Conservation (phyloP, 2,888 invertebrate species). For the Chrysolina haemoptera region DNA sequence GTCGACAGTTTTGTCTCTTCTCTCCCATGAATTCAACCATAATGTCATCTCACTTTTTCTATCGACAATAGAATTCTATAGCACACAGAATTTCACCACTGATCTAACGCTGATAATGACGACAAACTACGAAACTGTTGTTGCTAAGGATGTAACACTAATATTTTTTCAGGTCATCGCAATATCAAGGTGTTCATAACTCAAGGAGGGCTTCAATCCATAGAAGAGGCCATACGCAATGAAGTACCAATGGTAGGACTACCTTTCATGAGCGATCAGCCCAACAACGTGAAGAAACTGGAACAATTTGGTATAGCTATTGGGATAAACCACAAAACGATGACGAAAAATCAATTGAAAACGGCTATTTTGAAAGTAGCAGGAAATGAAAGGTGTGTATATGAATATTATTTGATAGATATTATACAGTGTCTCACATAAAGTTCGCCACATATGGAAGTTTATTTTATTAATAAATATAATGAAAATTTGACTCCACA, state of each 20-base stretch:
- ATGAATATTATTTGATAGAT: no score
- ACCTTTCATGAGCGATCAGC: conserved; percentile 61
- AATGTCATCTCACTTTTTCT: no score
- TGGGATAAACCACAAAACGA: conserved; percentile 52
- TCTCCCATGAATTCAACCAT: no score
- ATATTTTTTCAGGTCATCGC: conserved; percentile 52
- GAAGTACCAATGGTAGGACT: conserved; percentile 60
- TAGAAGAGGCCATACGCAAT: conserved; percentile 58
- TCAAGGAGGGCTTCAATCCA: conserved; percentile 61
- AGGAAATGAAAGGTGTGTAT: conserved; percentile 54
- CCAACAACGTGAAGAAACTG: conserved; percentile 56
- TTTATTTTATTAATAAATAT: no score
- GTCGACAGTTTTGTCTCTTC: no score
- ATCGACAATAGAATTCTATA: no score
- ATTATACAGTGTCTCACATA: no score
- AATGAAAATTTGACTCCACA: no score
- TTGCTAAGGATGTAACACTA: no score
- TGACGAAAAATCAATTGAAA: conserved; percentile 55
- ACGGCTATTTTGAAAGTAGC: conserved; percentile 56
- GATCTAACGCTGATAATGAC: no score
- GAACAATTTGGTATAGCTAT: conserved; percentile 51
- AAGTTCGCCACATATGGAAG: no score
- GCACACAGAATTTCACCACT: no score
- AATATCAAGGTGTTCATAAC: conserved; percentile 59
- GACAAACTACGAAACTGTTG: background rate